Percentiles rank a stretch among this genome's conserved stretches.
Evolutionary conservation across 92 coral and sea anemone species (phyloP).

Genomic region (Isaurus tuberculatus): DNA sequence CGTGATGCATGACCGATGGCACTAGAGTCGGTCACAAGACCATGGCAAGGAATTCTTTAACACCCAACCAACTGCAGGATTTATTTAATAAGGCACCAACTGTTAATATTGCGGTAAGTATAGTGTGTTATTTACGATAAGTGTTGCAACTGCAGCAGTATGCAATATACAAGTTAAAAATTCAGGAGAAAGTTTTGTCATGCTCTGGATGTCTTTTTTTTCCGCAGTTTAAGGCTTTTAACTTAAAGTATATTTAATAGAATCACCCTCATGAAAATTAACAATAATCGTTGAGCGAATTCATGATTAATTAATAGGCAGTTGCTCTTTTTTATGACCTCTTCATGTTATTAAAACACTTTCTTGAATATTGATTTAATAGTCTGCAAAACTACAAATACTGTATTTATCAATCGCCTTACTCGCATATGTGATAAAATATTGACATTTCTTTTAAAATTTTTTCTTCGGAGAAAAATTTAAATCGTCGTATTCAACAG

Average conservation of each 20-base stretch:
- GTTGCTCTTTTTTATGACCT: no score
- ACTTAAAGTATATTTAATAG: no score
- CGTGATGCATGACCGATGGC: slow-evolving; percentile 27
- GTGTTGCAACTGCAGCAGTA: not conserved
- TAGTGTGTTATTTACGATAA: not conserved
- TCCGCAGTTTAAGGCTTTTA: no score
- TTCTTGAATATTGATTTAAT: no score
- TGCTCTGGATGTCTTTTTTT: no score
- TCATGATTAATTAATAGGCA: no score
- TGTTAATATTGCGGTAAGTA: slow-evolving; percentile 79
- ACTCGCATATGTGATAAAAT: not conserved
- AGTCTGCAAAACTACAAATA: no score
- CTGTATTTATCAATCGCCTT: no score
- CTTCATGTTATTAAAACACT: no score
- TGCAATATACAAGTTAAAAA: not conserved
- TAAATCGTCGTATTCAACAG: not conserved
- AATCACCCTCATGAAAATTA: no score
- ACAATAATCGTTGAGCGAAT: no score
- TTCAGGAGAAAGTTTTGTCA: no score
- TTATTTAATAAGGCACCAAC: slow-evolving; percentile 79
- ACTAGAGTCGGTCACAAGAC: slow-evolving; percentile 45
- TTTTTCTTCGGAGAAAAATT: not conserved
- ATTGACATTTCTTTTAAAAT: not conserved
- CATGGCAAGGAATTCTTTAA: slow-evolving; percentile 79
- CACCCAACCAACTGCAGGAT: slow-evolving; percentile 78